These are phyloP conservation scores for Nebria ingens DNA, from an alignment of 1,140 invertebrate species.

Conservation along the genomic window DNA sequence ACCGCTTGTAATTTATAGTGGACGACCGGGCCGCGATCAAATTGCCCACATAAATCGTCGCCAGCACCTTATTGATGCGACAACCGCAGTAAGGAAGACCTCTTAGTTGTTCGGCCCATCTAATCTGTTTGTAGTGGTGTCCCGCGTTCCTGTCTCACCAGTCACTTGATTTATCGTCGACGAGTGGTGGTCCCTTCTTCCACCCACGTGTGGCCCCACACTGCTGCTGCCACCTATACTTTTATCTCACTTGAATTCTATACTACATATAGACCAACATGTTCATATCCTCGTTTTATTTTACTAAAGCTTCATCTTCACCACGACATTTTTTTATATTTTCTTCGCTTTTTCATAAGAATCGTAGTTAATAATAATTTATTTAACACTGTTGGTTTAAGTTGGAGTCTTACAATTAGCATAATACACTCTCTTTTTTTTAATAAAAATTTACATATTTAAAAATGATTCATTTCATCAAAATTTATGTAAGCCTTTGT, in stretches of 20 bases:
- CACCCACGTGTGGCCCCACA: not conserved
- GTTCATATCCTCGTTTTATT: not conserved
- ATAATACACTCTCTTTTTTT: too few relatives aligned
- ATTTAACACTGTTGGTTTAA: too few relatives aligned
- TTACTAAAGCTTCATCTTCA: not conserved
- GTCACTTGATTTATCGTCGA: conserved; percentile 7
- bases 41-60: conserved; percentile 26
- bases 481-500: too few relatives aligned
- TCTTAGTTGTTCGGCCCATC: conserved; percentile 12
- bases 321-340: not conserved
- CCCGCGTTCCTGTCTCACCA: not conserved
- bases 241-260: not conserved
- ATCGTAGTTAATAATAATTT: too few relatives aligned
- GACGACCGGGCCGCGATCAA: conserved; percentile 19
- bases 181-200: not conserved
- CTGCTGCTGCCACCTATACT: not conserved
- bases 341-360: too few relatives aligned
- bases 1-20: conserved; percentile 12
- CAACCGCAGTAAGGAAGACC: conserved; percentile 16
- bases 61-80: conserved; percentile 25
- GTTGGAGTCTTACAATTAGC: too few relatives aligned
- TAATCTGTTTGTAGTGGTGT: conserved; percentile 10
- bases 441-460: too few relatives aligned
- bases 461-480: too few relatives aligned
- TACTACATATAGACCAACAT: not conserved